Conservation (phyloP, 2,888 invertebrate genomes). For the Tolmerus cingulatus region DNA sequence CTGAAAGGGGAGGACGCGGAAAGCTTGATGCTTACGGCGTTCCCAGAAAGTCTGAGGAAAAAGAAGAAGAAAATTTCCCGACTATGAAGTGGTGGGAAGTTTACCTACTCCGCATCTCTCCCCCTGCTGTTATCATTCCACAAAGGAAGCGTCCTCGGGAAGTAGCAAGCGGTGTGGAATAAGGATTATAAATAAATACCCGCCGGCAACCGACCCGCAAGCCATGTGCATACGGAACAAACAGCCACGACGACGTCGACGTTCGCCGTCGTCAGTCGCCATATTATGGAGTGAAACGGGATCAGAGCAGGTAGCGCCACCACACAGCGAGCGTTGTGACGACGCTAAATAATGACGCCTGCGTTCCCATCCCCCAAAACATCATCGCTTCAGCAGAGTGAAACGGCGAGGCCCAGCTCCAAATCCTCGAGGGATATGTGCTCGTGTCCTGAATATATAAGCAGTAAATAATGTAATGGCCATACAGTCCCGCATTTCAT, state of each 20-base stretch:
- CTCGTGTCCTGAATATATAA: slow-evolving; percentile 40
- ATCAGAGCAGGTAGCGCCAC: neutral
- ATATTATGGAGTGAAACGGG: slow-evolving; percentile 17
- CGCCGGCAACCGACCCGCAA: neutral
- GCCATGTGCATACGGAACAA: slow-evolving; percentile 7
- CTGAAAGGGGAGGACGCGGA: neutral
- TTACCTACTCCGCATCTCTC: neutral
- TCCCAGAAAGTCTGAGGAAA: neutral
- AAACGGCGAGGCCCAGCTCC: neutral
- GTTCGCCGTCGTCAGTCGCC: slow-evolving; percentile 2
- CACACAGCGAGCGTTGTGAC: slow-evolving; percentile 22
- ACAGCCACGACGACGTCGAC: slow-evolving; percentile 13
- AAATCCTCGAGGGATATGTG: slow-evolving; percentile 16
- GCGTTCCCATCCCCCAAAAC: slow-evolving; percentile 33
- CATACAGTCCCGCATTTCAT: neutral
- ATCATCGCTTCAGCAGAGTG: neutral
- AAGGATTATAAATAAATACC: slow-evolving; percentile 16
- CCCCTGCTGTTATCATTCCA: neutral
- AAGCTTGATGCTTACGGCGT: neutral
- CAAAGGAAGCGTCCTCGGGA: neutral
- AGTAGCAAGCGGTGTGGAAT: neutral
- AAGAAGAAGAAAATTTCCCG: neutral
- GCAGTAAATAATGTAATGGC: slow-evolving; percentile 27
- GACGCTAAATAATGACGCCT: slow-evolving; percentile 46
- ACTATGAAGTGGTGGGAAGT: neutral